Conservation (phyloP, 2,888 invertebrate genomes). For the Maniola hyperantus region DNA sequence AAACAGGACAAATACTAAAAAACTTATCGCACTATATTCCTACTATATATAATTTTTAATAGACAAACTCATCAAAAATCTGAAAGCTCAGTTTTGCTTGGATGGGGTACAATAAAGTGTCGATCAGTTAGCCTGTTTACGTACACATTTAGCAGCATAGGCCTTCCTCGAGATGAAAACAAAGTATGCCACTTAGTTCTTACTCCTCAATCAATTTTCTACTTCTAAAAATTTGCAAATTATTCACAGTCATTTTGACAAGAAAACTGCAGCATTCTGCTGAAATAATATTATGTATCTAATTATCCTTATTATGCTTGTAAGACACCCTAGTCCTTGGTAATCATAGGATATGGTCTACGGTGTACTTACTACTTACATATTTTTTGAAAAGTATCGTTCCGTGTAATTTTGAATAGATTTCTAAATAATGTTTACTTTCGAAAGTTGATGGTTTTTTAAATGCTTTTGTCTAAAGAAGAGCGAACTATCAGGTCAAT, state of each 20-base stretch:
- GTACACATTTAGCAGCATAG: too few species aligned
- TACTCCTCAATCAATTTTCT: not conserved
- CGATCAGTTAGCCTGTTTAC: too few species aligned
- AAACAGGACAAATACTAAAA: not conserved
- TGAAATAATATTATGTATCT: too few species aligned
- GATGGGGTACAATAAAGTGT: too few species aligned
- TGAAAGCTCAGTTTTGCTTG: too few species aligned
- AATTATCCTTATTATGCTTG: not conserved
- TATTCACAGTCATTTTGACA: not conserved
- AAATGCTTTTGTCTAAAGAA: not conserved
- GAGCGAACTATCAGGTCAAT: not conserved
- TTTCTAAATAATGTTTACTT: conserved; percentile 10
- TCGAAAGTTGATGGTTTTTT: conserved; percentile 9
- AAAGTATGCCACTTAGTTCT: too few species aligned
- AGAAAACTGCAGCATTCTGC: not conserved
- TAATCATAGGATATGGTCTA: conserved; percentile 6
- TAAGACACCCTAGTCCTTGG: not conserved
- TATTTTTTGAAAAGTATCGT: conserved; percentile 6
- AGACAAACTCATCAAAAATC: too few species aligned
- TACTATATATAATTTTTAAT: too few species aligned
- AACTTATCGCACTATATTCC: not conserved
- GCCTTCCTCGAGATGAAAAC: too few species aligned
- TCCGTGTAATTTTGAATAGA: conserved; percentile 5
- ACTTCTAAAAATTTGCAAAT: not conserved
- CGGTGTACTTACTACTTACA: not conserved